Base-by-base conservation (phyloP, 2,113 vertebrate genomes). In the Pseudopodoces humilis region DNA sequence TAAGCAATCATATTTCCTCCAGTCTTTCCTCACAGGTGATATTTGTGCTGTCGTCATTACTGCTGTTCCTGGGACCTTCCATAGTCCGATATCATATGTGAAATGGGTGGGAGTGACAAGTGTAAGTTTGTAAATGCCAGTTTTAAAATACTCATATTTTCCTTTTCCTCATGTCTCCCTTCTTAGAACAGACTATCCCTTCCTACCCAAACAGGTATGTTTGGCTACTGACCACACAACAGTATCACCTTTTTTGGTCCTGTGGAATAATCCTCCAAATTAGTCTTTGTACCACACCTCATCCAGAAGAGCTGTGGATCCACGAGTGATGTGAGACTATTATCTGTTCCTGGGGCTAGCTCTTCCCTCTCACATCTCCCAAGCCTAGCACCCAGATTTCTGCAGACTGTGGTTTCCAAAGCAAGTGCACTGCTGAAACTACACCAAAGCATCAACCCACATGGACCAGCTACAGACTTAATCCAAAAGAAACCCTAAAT, bases 271-370 rank as follows among this genome's bases (percentile, higher is more conserved):
- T 4, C 15, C 33, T 47, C 39, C 39, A n/a, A 59, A 37, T 35
- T 1, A 47, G 55, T 16, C 63, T 76, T 64, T 56, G 72, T 50
- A 74, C 16, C 59, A 53, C 11, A 28, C 28, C n/a, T n/a, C 28
- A 58, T 11, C 47, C 22, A 15, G 55, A 67, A 58, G 65, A 84
- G 52, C 7, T 63, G 33, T 27, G 33, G 43, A 85, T 52, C 17
- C 70, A 59, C 0, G 0, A 87, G 83, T 18, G 13, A 86, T 63
- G 24, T 0, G 4, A 85, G n/a, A 44, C 4, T 3, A 43, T 83
- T 89, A 31, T 53, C 52, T 67, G 15, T 13, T 85, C 25, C 43
- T 75, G n/a, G 15, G 52, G 5, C 37, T 82, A 75, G 24, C 19
- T 46, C 47, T 43, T 83, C 16, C n/a, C 55, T 64, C n/a, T 69